Percentiles rank a stretch among this genome's conserved stretches.
Evolutionary conservation across 1,140 invertebrate genomes (phyloP).

Genomic region (Drosophila truncata): DNA sequence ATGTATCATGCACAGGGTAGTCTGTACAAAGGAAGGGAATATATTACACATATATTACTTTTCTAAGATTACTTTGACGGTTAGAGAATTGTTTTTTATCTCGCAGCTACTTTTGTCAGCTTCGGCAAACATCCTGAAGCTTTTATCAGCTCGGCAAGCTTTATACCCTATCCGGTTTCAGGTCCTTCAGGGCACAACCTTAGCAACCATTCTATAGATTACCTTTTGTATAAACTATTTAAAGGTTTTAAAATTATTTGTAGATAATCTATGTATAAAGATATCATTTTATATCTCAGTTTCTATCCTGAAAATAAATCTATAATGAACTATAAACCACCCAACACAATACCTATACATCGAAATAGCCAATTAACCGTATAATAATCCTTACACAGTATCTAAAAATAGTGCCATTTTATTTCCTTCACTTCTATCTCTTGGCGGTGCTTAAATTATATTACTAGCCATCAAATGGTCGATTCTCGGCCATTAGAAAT

Average conservation of each 20-base stretch:
- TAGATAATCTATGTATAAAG: not conserved
- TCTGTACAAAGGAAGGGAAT: not conserved
- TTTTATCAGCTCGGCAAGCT: not conserved
- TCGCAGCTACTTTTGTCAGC: not conserved
- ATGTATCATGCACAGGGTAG: not conserved
- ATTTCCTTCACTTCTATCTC: not conserved
- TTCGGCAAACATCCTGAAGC: not conserved
- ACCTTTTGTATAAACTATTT: not conserved
- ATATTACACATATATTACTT: not conserved
- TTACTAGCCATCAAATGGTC: slow-evolving; percentile 54
- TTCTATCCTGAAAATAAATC: not conserved
- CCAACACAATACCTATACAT: too few relatives aligned
- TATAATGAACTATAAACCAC: not conserved
- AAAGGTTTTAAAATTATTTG: not conserved
- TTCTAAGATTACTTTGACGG: not conserved
- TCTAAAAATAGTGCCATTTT: not conserved
- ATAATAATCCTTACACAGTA: not conserved
- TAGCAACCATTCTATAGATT: not conserved
- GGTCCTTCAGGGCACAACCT: not conserved
- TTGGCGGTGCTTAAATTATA: slow-evolving; percentile 15
- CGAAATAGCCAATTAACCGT: not conserved
- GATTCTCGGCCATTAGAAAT: slow-evolving; percentile 45
- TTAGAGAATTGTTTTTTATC: too few relatives aligned
- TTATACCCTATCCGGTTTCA: not conserved
- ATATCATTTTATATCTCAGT: not conserved